Conservation (phyloP, 1,140 invertebrate genomes). For the Mylabris phalerata region DNA sequence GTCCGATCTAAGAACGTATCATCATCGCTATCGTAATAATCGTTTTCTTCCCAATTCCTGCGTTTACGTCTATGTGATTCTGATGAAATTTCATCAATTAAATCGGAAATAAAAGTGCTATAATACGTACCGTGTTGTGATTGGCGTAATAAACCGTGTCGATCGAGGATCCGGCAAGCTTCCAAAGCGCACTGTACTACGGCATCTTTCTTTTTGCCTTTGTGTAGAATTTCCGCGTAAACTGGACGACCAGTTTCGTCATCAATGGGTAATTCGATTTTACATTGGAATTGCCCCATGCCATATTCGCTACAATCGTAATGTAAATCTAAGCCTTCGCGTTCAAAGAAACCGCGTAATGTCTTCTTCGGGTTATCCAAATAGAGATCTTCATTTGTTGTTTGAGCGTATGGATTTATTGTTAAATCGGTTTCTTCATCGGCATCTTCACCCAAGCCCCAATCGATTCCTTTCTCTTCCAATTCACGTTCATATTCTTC, state of each 20-base stretch:
- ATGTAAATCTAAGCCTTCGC: constrained; percentile 81
- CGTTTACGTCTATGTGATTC: constrained; percentile 61
- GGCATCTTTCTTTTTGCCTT: constrained; percentile 92
- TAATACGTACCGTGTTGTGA: constrained; percentile 59
- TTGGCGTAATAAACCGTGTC: constrained; percentile 69
- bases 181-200: constrained; percentile 89
- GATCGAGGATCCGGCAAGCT: constrained; percentile 86
- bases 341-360: constrained; percentile 87
- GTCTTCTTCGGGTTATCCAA: constrained; percentile 94
- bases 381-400: constrained; percentile 80
- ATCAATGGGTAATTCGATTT: constrained; percentile 70
- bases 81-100: constrained; percentile 22
- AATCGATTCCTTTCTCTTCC: constrained; percentile 72
- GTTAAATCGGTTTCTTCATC: constrained; percentile 75
- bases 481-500: constrained; percentile 46
- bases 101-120: neutral
- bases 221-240: constrained; percentile 76
- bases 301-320: constrained; percentile 81
- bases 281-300: constrained; percentile 67
- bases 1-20: constrained; percentile 94
- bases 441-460: constrained; percentile 91
- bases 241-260: constrained; percentile 64
- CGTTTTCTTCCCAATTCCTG: constrained; percentile 80
- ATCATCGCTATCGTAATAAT: constrained; percentile 96
- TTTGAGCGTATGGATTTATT: constrained; percentile 76